Evolutionary conservation across 2,888 invertebrate genomes (phyloP), one percentile per base, ranked within the genome.

Genomic region (Dicycla oo): DNA sequence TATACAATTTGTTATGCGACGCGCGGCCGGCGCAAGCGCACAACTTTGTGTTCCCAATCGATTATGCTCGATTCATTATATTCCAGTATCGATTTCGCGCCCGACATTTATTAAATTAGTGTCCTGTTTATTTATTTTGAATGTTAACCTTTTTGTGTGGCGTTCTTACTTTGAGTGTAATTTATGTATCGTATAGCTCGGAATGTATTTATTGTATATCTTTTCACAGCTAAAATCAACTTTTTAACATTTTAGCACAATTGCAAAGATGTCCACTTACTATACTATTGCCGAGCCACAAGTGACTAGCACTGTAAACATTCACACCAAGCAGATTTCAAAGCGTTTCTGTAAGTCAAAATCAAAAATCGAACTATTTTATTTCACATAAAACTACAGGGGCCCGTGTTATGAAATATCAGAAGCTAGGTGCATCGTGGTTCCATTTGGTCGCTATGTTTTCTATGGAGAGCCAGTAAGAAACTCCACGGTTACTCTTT

Each of bases 1-100:
- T 84, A 87, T 82, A 85, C 85, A 86, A 88, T 88, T 86, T 82
- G 88, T 85, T 73, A 80, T 73, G 82, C 80, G 81, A 62, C 76
- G 65, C 64, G 75, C 73, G 57, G 57, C 34, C 66, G 53, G 78
- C 73, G 79, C 76, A 45, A 40, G 66, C 75, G 67, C 76, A 67
- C 40, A 58, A 63, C 70, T 85, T 85, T 88, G 85, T 88, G 65
- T 82, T 69, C 74, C 10, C 43, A 76, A 83, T 75, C 81, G 81
- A 87, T 87, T 87, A 87, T 80, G 78, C 77, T 79, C 81, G 64
- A 80, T 76, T 75, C 81, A 81, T 82, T 81, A 82, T 75, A 81
- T 74, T 81, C 83, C 76, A 78, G 73, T 81, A 84, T 85, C 84
- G 78, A 87, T 84, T 84, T 75, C 81, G 53, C 78, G 83, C 78